Percentiles rank a stretch among this genome's conserved stretches.
phyloP scores from a whole-genome alignment of 2,888 invertebrate species.

The Sphaerophoria rueppellii region DNA sequence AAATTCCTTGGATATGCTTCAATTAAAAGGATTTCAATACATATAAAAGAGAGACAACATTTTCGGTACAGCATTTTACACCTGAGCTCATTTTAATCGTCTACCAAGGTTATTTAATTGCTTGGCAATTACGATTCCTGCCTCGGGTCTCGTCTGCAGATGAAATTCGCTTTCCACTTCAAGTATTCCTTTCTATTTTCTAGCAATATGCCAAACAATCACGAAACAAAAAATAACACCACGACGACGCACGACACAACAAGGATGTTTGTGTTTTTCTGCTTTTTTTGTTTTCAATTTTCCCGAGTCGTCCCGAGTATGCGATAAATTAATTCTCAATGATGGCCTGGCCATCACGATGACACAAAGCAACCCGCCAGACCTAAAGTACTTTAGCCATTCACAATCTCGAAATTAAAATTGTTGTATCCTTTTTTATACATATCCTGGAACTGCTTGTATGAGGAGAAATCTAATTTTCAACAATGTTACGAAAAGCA shows the following conservation, averaged over 20 bases:
- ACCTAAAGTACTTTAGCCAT: slow-evolving; percentile 14
- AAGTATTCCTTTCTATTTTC: slow-evolving; percentile 38
- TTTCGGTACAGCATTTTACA: slow-evolving; percentile 77
- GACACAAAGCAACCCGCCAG: slow-evolving; percentile 50
- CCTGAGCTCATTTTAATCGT: slow-evolving; percentile 82
- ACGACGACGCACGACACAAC: not conserved
- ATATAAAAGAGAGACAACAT: slow-evolving; percentile 70
- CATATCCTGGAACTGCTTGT: slow-evolving; percentile 10
- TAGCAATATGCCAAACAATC: not conserved
- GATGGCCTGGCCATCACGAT: slow-evolving; percentile 70
- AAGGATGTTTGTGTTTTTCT: slow-evolving; percentile 54
- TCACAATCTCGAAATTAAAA: slow-evolving; percentile 51
- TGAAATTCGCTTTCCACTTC: slow-evolving; percentile 64
- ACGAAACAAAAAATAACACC: slow-evolving; percentile 39
- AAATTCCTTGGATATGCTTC: slow-evolving; percentile 72
- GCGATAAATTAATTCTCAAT: slow-evolving; percentile 72
- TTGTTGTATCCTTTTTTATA: slow-evolving; percentile 30
- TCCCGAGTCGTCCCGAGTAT: slow-evolving; percentile 36
- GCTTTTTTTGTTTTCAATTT: slow-evolving; percentile 63
- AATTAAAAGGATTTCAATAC: slow-evolving; percentile 80
- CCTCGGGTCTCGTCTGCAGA: slow-evolving; percentile 73
- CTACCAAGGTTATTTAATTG: slow-evolving; percentile 78
- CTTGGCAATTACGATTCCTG: slow-evolving; percentile 76
- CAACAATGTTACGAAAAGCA: slow-evolving; percentile 42
- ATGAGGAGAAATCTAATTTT: slow-evolving; percentile 40